A percentile compares a stretch with the other conserved stretches of the same genome.
Evolutionary conservation across 1,140 invertebrate species (phyloP).

Genomic region (Drosophila jambulina): DNA sequence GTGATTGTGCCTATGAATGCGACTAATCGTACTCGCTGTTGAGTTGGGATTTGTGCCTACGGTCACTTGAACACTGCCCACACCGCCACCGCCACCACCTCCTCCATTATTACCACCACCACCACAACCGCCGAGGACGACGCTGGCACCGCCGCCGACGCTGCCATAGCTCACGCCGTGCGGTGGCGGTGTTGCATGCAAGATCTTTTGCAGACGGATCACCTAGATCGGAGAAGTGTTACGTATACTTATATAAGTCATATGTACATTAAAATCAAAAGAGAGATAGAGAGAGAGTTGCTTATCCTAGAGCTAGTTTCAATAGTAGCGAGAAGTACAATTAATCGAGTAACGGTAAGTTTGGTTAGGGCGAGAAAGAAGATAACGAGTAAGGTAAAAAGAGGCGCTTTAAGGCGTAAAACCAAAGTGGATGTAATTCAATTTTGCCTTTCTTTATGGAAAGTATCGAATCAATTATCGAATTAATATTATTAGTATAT

Average conservation of each 20-base stretch:
- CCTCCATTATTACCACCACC: constrained; percentile 17
- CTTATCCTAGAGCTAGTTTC: constrained; percentile 35
- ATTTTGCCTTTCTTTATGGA: not conserved
- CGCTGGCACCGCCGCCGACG: constrained; percentile 48
- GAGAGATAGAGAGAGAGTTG: constrained; percentile 9
- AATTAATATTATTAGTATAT: not conserved
- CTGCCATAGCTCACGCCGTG: constrained; percentile 73
- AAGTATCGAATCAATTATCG: not conserved
- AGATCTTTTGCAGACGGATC: constrained; percentile 85
- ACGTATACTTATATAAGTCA: constrained; percentile 58
- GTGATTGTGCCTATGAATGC: constrained; percentile 84
- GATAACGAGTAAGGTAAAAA: constrained; percentile 11
- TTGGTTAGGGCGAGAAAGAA: constrained; percentile 21
- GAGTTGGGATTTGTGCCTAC: constrained; percentile 84
- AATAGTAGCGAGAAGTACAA: constrained; percentile 30
- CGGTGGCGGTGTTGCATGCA: constrained; percentile 84
- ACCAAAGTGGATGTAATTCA: not conserved
- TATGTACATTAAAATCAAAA: constrained; percentile 27
- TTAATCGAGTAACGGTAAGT: constrained; percentile 10
- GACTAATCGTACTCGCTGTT: constrained; percentile 84
- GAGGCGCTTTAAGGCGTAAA: constrained; percentile 20
- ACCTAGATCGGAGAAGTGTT: constrained; percentile 75
- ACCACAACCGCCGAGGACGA: constrained; percentile 41
- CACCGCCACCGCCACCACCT: constrained; percentile 46
- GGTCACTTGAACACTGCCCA: constrained; percentile 82